Evolutionary conservation across 2,888 invertebrate species (phyloP).

Genomic region (Octonoba sinensis): DNA sequence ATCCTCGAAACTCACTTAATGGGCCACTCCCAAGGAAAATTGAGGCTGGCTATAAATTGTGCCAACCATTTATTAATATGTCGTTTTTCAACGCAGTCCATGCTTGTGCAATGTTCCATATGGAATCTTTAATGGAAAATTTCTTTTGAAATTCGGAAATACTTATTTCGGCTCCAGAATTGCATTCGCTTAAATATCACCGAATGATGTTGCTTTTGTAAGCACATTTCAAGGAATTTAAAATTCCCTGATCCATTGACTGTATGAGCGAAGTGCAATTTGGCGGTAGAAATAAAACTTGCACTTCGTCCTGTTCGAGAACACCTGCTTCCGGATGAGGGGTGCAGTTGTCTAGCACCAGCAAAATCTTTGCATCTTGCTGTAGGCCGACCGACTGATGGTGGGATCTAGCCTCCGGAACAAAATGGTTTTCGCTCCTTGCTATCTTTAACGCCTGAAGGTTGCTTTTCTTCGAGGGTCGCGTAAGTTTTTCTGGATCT

Average conservation of each 20-base stretch:
- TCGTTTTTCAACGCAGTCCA: background rate
- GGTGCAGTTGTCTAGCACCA: background rate
- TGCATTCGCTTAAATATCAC: background rate
- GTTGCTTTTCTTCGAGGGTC: background rate
- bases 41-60: background rate
- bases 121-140: background rate
- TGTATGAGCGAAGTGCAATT: conserved; percentile 1
- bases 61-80: background rate
- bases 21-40: background rate
- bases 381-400: background rate
- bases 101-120: background rate
- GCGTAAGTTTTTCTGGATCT: no score
- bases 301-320: background rate
- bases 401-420: background rate
- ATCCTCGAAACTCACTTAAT: no score
- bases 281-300: background rate
- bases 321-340: background rate
- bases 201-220: background rate
- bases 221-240: background rate
- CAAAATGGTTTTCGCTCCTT: background rate
- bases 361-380: background rate
- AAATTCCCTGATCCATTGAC: background rate
- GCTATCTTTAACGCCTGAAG: background rate
- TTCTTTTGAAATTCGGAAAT: background rate
- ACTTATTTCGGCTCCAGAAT: background rate